phyloP scores from a whole-genome alignment of 2,888 invertebrate species.

The Rhamphomyia laevipes region DNA sequence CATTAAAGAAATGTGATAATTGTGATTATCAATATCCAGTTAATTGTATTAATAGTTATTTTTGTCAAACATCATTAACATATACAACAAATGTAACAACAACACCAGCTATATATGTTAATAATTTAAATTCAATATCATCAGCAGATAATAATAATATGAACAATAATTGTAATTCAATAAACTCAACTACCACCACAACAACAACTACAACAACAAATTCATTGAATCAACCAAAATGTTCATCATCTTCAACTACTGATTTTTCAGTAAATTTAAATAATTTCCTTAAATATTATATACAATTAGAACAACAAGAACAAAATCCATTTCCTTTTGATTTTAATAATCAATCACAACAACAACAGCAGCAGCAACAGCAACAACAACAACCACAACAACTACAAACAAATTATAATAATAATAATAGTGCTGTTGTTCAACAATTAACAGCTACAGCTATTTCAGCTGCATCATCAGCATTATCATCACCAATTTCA shows the following conservation, averaged over 20 bases:
- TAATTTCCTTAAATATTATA: neutral
- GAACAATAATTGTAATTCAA: no score
- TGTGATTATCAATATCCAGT: slow-evolving; percentile 41
- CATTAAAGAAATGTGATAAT: slow-evolving; percentile 42
- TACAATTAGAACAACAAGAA: neutral
- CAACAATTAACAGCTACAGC: slow-evolving; percentile 10
- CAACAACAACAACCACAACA: slow-evolving; percentile 15
- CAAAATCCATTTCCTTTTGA: neutral
- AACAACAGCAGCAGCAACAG: slow-evolving; percentile 9
- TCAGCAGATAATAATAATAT: neutral
- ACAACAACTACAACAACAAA: slow-evolving; percentile 3
- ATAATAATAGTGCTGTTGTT: neutral
- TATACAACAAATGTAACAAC: neutral
- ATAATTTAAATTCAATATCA: neutral
- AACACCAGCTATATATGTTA: neutral
- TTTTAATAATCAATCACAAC: neutral
- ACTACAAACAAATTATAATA: slow-evolving; percentile 7
- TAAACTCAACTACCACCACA: slow-evolving; percentile 1
- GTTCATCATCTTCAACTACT: neutral
- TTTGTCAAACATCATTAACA: slow-evolving; percentile 18
- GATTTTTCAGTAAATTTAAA: neutral
- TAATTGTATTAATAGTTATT: slow-evolving; percentile 17
- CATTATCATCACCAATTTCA: slow-evolving; percentile 7
- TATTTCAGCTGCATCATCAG: slow-evolving; percentile 8
- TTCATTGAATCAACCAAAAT: neutral